phyloP scores from a whole-genome alignment of 2,113 vertebrate genomes.

The Channa maculata region DNA sequence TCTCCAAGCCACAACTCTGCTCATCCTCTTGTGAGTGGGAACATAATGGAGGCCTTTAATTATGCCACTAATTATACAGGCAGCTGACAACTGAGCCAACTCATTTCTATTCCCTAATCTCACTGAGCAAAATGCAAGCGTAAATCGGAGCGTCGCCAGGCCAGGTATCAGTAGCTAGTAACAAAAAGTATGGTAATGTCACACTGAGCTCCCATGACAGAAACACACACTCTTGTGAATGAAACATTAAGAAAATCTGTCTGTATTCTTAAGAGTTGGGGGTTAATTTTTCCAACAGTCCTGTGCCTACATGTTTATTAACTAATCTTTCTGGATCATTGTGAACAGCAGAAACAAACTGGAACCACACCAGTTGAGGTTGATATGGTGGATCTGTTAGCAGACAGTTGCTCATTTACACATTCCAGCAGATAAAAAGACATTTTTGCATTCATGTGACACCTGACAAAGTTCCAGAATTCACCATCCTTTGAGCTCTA shows the following conservation, averaged over 20 bases:
- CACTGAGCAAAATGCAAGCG: slow-evolving; percentile 25
- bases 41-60: slow-evolving; percentile 77
- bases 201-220: slow-evolving; percentile 10
- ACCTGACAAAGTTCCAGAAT: not conserved
- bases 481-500: not conserved
- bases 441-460: not conserved
- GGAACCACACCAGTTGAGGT: too few species aligned
- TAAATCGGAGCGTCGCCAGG: slow-evolving; percentile 23
- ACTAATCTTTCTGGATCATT: not conserved
- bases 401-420: not conserved
- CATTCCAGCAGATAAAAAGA: not conserved
- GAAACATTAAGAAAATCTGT: not conserved
- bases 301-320: too few species aligned
- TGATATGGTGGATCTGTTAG: not conserved
- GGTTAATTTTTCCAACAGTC: not conserved
- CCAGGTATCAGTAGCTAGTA: slow-evolving; percentile 41
- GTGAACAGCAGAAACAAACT: not conserved
- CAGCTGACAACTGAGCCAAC: slow-evolving; percentile 65
- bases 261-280: not conserved
- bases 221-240: slow-evolving; percentile 18
- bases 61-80: slow-evolving; percentile 74
- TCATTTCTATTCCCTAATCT: slow-evolving; percentile 59
- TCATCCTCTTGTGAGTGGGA: slow-evolving; percentile 60
- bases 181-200: slow-evolving; percentile 1
- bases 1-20: slow-evolving; percentile 57